Conservation (phyloP, 2,888 invertebrate species). For the Scaptomyza caliginosa region DNA sequence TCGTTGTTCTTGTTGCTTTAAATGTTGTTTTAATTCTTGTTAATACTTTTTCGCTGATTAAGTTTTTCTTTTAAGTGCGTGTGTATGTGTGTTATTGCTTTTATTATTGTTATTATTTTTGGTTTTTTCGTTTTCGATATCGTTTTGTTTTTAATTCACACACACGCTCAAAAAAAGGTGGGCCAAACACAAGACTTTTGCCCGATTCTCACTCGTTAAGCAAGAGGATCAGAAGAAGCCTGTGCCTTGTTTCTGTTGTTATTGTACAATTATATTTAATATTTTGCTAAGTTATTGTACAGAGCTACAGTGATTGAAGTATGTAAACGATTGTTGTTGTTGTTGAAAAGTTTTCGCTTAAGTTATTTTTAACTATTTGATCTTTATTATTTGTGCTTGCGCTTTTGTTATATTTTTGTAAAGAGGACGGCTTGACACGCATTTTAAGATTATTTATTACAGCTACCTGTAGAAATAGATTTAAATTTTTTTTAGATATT, state of each 20-base stretch:
- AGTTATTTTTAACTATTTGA: conserved; percentile 31
- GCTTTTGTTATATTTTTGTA: conserved; percentile 53
- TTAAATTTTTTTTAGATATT: background rate
- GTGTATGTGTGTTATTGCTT: conserved; percentile 7
- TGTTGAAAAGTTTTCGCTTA: conserved; percentile 41
- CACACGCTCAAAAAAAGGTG: conserved; percentile 62
- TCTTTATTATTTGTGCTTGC: conserved; percentile 37
- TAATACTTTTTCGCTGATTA: conserved; percentile 54
- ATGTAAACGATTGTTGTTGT: conserved; percentile 33
- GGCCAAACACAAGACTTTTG: conserved; percentile 56
- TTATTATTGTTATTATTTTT: conserved; percentile 6
- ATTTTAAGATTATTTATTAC: conserved; percentile 58
- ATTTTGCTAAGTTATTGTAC: conserved; percentile 12
- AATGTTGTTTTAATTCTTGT: conserved; percentile 43
- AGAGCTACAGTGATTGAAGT: conserved; percentile 22
- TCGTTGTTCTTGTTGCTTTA: conserved; percentile 24
- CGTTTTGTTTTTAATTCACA: conserved; percentile 64
- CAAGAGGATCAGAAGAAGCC: conserved; percentile 7
- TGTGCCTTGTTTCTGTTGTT: conserved; percentile 43
- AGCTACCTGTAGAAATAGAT: conserved; percentile 40
- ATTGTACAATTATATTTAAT: conserved; percentile 32
- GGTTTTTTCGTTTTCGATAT: background rate
- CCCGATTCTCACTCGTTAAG: conserved; percentile 44
- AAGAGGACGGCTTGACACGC: conserved; percentile 78
- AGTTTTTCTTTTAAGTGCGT: conserved; percentile 17